Evolutionary conservation across 2,888 invertebrate species (phyloP).

Genomic region (Nemoura dubitans): DNA sequence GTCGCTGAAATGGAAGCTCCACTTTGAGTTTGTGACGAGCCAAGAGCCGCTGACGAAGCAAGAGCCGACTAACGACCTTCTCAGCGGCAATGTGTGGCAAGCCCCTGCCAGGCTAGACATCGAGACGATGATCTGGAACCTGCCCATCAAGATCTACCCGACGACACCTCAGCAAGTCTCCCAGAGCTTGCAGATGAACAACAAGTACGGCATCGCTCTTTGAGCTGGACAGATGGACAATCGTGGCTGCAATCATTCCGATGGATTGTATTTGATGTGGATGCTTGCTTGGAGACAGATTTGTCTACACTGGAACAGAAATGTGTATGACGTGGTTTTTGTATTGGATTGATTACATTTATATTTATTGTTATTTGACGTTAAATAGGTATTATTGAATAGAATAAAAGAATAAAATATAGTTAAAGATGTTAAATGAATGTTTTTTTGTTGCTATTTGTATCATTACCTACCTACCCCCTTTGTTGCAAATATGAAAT

Average conservation of each 20-base stretch:
- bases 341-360: too few relatives aligned
- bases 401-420: too few relatives aligned
- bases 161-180: constrained; percentile 86
- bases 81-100: constrained; percentile 74
- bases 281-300: too few relatives aligned
- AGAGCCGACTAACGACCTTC: constrained; percentile 66
- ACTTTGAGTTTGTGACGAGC: constrained; percentile 97
- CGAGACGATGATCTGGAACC: constrained; percentile 99
- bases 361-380: too few relatives aligned
- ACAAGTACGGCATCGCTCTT: constrained; percentile 52
- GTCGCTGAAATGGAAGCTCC: constrained; percentile 90
- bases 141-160: constrained; percentile 93
- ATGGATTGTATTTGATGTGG: too few relatives aligned
- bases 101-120: constrained; percentile 88
- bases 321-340: too few relatives aligned
- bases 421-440: too few relatives aligned
- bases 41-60: constrained; percentile 65
- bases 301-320: too few relatives aligned
- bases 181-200: constrained; percentile 64
- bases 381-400: too few relatives aligned
- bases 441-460: too few relatives aligned
- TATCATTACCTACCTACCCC: too few relatives aligned
- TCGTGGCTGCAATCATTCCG: background rate
- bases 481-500: too few relatives aligned
- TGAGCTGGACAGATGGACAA: background rate